Conservation (phyloP, 2,888 invertebrate species). For the Eumacrocentrus americanus region DNA sequence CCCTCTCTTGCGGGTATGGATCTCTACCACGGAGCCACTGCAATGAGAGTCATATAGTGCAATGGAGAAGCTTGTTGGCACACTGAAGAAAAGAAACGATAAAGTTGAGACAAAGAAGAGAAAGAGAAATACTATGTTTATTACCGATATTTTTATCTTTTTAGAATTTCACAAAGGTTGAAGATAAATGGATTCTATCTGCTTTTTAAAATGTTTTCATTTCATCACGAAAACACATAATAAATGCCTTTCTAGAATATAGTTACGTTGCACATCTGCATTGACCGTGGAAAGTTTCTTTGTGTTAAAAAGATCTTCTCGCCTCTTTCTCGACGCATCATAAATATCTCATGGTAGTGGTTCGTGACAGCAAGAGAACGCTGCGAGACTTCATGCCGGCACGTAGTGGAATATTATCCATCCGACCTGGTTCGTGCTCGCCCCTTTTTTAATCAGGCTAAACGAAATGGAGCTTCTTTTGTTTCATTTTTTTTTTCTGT, state of each 20-base stretch:
- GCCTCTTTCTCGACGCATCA: not conserved
- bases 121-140: not conserved
- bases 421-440: conserved; percentile 1
- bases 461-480: conserved; percentile 6
- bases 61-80: conserved; percentile 8
- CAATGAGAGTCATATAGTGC: conserved; percentile 1
- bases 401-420: conserved; percentile 17
- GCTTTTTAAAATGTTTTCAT: no score
- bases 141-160: not conserved
- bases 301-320: not conserved
- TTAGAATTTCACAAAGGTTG: not conserved
- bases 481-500: not conserved
- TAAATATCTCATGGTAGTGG: conserved; percentile 20
- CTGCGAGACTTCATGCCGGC: conserved; percentile 13
- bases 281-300: no score
- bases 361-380: conserved; percentile 9
- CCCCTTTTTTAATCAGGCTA: conserved; percentile 1
- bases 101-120: not conserved
- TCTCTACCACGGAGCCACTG: not conserved
- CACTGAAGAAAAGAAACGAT: not conserved
- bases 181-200: not conserved
- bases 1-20: conserved; percentile 12
- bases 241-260: no score
- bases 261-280: no score
- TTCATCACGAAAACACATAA: no score